phyloP scores from a whole-genome alignment of 2,797 vertebrate genomes.

The Helarctos malayanus region DNA sequence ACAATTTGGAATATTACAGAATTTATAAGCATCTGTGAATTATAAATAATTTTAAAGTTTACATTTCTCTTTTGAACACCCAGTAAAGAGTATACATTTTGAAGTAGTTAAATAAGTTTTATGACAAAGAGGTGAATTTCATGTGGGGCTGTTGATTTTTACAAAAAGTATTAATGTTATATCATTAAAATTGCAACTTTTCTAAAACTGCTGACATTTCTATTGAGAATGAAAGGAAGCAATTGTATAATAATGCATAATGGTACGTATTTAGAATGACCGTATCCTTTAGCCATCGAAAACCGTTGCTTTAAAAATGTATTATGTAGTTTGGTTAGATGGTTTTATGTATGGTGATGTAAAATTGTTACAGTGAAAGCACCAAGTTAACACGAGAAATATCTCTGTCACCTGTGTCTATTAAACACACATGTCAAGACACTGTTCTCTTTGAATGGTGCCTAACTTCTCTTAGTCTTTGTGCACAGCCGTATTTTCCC shows the following conservation, averaged over 20 bases:
- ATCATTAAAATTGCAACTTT: conserved; percentile 81
- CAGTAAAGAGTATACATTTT: conserved; percentile 89
- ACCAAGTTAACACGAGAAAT: conserved; percentile 34
- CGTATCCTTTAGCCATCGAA: conserved; percentile 58
- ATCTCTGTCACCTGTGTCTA: conserved; percentile 70
- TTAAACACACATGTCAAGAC: conserved; percentile 66
- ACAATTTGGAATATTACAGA: conserved; percentile 88
- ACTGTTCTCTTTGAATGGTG: conserved; percentile 77
- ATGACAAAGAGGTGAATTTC: conserved; percentile 87
- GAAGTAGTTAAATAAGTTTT: conserved; percentile 89
- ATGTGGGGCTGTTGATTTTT: conserved; percentile 75
- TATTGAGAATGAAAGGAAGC: conserved; percentile 69
- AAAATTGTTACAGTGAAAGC: conserved; percentile 24
- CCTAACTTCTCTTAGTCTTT: conserved; percentile 77
- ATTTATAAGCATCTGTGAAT: conserved; percentile 89
- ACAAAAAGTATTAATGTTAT: conserved; percentile 72
- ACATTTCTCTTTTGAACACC: conserved; percentile 89
- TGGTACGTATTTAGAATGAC: conserved; percentile 77
- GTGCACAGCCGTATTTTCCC: conserved; percentile 79
- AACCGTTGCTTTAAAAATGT: conserved; percentile 63
- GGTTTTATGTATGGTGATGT: background rate
- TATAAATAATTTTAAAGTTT: conserved; percentile 91
- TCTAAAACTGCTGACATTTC: conserved; percentile 80
- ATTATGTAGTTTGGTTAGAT: conserved; percentile 41
- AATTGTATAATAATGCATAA: conserved; percentile 67